phyloP scores from a whole-genome alignment of 2,797 vertebrate species.

The Cuniculus paca region DNA sequence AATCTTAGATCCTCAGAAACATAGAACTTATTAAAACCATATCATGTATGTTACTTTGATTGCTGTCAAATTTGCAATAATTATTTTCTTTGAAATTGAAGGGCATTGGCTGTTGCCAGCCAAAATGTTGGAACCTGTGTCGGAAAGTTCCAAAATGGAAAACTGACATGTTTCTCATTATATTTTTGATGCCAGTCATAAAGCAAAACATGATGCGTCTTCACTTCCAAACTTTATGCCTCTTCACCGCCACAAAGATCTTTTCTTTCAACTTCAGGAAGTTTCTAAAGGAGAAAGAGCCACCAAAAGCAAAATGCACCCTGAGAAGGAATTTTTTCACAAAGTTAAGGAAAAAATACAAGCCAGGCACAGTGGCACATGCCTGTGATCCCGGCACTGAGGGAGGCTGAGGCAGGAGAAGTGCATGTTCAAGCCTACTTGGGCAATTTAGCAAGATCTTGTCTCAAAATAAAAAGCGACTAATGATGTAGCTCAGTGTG shows the following conservation, averaged over 20 bases:
- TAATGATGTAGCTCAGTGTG: not conserved
- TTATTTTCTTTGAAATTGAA: slow-evolving; percentile 73
- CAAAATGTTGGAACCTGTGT: slow-evolving; percentile 54
- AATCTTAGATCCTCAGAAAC: slow-evolving; percentile 56
- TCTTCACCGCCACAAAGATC: slow-evolving; percentile 14
- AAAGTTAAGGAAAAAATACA: not conserved
- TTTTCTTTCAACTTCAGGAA: slow-evolving; percentile 52
- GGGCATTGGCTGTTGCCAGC: slow-evolving; percentile 53
- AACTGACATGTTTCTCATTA: slow-evolving; percentile 50
- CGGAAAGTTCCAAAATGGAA: slow-evolving; percentile 69
- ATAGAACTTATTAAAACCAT: slow-evolving; percentile 61
- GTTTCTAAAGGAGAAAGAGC: slow-evolving; percentile 8
- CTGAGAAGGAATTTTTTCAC: not conserved
- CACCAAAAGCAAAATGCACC: not conserved
- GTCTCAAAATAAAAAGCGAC: not conserved
- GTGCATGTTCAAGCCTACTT: not conserved
- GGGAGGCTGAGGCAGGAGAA: not conserved
- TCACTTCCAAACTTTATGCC: slow-evolving; percentile 50
- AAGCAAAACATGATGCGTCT: slow-evolving; percentile 64
- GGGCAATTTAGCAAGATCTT: not conserved
- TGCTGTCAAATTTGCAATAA: slow-evolving; percentile 65
- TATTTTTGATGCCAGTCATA: slow-evolving; percentile 59
- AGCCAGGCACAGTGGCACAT: not conserved
- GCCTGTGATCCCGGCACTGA: not conserved
- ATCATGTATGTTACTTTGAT: slow-evolving; percentile 53